phyloP scores from a whole-genome alignment of 2,113 vertebrate genomes.

The Dipodomys stephensi region DNA sequence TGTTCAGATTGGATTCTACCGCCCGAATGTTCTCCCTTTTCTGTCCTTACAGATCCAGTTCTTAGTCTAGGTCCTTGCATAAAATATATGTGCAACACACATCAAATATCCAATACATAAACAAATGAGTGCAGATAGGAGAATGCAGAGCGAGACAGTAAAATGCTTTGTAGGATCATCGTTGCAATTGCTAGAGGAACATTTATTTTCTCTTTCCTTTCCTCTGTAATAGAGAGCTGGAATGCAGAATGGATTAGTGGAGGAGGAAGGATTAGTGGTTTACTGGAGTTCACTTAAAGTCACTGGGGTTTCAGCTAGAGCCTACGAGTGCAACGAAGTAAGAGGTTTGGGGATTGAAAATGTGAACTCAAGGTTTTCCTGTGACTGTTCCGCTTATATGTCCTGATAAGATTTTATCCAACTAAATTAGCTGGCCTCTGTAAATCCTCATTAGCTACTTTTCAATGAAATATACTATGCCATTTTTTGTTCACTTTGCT shows the following conservation, averaged over 20 bases:
- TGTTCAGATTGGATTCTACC: background rate
- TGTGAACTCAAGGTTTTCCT: background rate
- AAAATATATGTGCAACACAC: background rate
- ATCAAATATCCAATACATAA: background rate
- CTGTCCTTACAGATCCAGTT: background rate
- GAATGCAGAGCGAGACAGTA: background rate
- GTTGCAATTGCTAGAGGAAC: background rate
- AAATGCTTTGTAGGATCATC: slow-evolving; percentile 19
- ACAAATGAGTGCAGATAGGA: background rate
- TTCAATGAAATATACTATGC: background rate
- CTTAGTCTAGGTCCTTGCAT: background rate
- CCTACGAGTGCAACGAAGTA: background rate
- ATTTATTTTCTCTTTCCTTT: background rate
- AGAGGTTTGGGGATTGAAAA: background rate
- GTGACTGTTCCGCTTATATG: background rate
- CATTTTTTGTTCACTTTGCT: background rate
- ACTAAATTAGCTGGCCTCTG: background rate
- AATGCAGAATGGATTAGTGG: background rate
- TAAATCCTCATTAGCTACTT: background rate
- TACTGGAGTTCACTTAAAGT: background rate
- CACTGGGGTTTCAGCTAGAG: background rate
- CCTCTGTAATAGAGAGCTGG: background rate
- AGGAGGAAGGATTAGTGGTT: background rate
- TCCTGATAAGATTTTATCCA: slow-evolving; percentile 29
- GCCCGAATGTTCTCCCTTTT: background rate